Percentiles rank a stretch among this genome's conserved stretches.
Conservation (phyloP, 2,888 invertebrate species). For the Andrena bucephala region DNA sequence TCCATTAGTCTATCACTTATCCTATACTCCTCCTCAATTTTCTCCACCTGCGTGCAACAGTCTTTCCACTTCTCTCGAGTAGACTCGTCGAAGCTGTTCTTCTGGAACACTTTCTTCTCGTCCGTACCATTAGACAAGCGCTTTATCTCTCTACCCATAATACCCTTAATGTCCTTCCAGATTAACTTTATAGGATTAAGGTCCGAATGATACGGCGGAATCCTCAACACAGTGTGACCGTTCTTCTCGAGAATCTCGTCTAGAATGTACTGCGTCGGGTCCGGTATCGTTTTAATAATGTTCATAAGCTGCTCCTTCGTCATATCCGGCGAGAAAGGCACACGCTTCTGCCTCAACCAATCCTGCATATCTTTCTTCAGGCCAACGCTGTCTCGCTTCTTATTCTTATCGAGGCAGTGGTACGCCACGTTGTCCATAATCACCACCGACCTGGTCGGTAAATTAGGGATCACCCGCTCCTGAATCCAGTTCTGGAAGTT, state of each 20-base stretch:
- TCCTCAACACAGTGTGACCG: not conserved
- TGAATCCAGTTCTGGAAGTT: not conserved
- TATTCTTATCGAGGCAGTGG: not conserved
- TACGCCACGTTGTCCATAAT: not conserved
- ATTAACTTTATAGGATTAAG: not conserved
- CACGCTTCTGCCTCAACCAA: not conserved
- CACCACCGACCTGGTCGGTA: not conserved
- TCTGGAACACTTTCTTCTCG: not conserved
- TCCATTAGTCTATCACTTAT: not conserved
- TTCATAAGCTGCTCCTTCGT: not conserved
- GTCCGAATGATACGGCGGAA: not conserved
- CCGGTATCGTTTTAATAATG: not conserved
- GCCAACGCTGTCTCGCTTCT: not conserved
- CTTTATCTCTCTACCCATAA: not conserved
- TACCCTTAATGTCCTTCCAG: not conserved
- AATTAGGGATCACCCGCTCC: not conserved
- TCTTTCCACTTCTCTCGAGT: not conserved
- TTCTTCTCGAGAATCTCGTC: not conserved
- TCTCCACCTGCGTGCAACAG: not conserved
- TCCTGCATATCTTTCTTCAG: not conserved
- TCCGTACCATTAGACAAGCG: not conserved
- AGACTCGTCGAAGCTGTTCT: not conserved
- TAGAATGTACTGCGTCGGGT: not conserved
- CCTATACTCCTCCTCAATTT: not conserved
- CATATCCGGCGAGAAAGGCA: not conserved